Percentiles rank a stretch among this genome's conserved stretches.
Evolutionary conservation across 2,113 vertebrate genomes (phyloP).

Genomic region (Tiliqua scincoides): DNA sequence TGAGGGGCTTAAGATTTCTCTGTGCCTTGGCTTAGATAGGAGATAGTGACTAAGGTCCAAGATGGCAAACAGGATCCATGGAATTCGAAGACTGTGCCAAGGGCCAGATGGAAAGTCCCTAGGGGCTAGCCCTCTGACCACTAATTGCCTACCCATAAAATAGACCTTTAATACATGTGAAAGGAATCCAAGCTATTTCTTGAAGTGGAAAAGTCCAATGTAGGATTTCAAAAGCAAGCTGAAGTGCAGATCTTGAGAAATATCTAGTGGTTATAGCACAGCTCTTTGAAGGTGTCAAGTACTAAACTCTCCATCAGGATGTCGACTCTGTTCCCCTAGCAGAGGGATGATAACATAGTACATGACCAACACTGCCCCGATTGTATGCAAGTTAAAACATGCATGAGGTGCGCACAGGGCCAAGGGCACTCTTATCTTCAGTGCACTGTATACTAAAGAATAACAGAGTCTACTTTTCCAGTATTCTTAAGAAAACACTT

Average conservation of each 20-base stretch:
- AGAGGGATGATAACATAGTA: neutral
- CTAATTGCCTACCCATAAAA: neutral
- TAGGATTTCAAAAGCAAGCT: neutral
- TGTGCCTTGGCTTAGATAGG: neutral
- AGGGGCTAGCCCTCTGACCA: too few species aligned
- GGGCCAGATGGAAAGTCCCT: too few species aligned
- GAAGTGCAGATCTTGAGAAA: neutral
- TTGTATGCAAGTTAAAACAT: accelerated
- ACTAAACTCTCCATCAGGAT: neutral
- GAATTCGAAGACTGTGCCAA: neutral
- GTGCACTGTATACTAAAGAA: neutral
- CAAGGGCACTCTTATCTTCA: neutral
- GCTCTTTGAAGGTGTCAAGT: neutral
- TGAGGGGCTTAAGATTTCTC: neutral
- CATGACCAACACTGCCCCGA: neutral
- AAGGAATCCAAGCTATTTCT: neutral
- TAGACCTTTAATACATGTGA: neutral
- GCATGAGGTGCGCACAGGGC: neutral
- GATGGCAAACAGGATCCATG: neutral
- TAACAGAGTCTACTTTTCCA: neutral
- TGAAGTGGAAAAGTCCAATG: constrained; percentile 29
- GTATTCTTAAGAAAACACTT: neutral
- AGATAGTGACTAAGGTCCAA: neutral
- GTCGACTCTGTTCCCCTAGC: neutral
- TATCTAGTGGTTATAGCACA: neutral